phyloP scores from a whole-genome alignment of 2,888 invertebrate genomes.

The Caenorhabditis imperialis region DNA sequence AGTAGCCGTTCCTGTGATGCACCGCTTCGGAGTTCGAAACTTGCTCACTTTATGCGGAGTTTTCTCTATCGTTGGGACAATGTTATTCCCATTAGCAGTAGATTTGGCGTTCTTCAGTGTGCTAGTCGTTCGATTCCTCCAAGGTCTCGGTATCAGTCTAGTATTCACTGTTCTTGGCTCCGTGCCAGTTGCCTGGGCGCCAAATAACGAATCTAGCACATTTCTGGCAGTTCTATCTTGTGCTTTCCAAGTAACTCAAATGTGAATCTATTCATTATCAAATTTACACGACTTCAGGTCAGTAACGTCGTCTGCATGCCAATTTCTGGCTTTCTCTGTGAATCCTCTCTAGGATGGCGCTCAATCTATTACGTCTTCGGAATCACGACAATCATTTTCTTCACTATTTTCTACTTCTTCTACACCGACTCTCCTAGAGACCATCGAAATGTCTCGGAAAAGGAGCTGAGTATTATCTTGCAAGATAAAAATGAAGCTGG shows the following conservation, averaged over 20 bases:
- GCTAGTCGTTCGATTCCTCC: constrained; percentile 28
- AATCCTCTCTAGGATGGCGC: constrained; percentile 49
- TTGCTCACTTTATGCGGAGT: constrained; percentile 45
- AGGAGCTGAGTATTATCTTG: constrained; percentile 39
- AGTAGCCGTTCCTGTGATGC: constrained; percentile 38
- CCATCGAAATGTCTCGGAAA: constrained; percentile 43
- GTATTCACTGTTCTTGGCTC: constrained; percentile 40
- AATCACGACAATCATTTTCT: constrained; percentile 28
- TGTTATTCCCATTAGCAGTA: constrained; percentile 38
- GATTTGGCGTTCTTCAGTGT: constrained; percentile 22
- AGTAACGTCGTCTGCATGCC: constrained; percentile 55
- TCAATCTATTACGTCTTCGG: constrained; percentile 52
- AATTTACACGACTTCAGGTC: constrained; percentile 6
- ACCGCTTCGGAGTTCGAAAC: constrained; percentile 25
- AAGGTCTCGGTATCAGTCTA: constrained; percentile 40
- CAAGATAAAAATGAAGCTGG: constrained; percentile 38
- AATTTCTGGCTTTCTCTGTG: constrained; percentile 50
- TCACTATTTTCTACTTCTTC: constrained; percentile 48
- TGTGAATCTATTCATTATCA: background rate
- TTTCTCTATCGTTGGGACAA: constrained; percentile 38
- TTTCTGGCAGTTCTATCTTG: constrained; percentile 46
- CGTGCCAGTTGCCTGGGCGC: constrained; percentile 43
- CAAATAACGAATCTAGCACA: constrained; percentile 35
- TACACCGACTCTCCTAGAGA: constrained; percentile 49
- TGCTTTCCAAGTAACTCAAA: constrained; percentile 30